Evolutionary conservation across 2,797 vertebrate genomes (phyloP).

Genomic region (Botia kubotai): DNA sequence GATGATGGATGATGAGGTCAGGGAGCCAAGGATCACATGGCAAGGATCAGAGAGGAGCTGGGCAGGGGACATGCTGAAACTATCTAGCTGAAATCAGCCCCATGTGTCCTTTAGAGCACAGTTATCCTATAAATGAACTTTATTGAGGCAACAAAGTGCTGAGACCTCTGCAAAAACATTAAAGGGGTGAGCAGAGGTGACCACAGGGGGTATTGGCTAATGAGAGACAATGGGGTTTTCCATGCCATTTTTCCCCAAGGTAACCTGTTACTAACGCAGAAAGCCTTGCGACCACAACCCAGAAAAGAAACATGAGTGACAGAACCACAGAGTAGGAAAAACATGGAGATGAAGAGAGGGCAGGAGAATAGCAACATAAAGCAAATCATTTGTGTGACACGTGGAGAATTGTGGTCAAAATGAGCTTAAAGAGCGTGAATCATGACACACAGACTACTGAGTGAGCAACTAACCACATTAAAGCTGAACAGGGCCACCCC

Average conservation of each 20-base stretch:
- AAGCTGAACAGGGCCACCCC: conserved; percentile 51
- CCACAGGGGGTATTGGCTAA: conserved; percentile 64
- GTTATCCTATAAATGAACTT: conserved; percentile 86
- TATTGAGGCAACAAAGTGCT: conserved; percentile 84
- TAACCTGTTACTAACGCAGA: conserved; percentile 66
- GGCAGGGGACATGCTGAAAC: conserved; percentile 78
- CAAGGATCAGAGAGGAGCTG: conserved; percentile 71
- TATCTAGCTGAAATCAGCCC: conserved; percentile 82
- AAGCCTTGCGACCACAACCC: conserved; percentile 64
- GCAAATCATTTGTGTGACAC: conserved; percentile 61
- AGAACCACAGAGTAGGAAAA: conserved; percentile 1
- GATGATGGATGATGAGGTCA: conserved; percentile 71
- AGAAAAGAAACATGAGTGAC: conserved; percentile 69
- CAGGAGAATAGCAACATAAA: conserved; percentile 56
- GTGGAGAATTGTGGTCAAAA: conserved; percentile 61
- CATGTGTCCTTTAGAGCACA: conserved; percentile 81
- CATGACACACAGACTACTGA: conserved; percentile 49
- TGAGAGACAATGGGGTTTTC: conserved; percentile 65
- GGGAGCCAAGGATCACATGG: conserved; percentile 48
- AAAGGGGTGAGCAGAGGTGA: conserved; percentile 64
- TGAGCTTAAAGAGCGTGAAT: conserved; percentile 62
- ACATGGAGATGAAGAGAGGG: conserved; percentile 41
- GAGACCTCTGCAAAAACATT: conserved; percentile 77
- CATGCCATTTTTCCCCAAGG: conserved; percentile 46
- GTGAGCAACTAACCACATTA: conserved; percentile 65